Percentiles rank a stretch among this genome's conserved stretches.
Evolutionary conservation across 2,888 invertebrate species (phyloP).

Genomic region (Hyposoter dolosus): DNA sequence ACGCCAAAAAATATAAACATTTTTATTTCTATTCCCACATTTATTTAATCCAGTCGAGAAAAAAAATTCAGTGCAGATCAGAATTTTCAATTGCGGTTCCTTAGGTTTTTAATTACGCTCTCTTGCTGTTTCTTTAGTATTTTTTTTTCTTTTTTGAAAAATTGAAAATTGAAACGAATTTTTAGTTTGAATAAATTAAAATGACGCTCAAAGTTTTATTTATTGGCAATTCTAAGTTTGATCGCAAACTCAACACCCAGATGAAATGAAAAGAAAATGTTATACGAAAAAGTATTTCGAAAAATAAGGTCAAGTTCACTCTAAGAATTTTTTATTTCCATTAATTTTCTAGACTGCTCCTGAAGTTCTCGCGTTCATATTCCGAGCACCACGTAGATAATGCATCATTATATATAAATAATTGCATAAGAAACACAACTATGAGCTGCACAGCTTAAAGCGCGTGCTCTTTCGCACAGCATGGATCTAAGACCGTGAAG

Average conservation of each 20-base stretch:
- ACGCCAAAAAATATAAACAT: neutral
- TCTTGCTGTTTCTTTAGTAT: too few species aligned
- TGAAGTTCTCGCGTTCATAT: neutral
- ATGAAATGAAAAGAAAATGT: neutral
- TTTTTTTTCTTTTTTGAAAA: neutral
- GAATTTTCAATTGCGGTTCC: too few species aligned
- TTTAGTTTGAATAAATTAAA: neutral
- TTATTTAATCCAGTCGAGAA: neutral
- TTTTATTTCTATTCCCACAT: neutral
- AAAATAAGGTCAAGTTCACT: neutral
- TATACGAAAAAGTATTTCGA: neutral
- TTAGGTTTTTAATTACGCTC: too few species aligned
- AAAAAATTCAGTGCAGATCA: too few species aligned
- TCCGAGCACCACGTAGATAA: conserved; percentile 3
- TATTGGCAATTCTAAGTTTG: neutral
- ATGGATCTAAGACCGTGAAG: conserved; percentile 29
- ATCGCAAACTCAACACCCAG: neutral
- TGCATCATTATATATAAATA: neutral
- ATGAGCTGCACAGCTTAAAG: conserved; percentile 21
- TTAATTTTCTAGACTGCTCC: neutral
- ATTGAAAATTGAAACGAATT: too few species aligned
- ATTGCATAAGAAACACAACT: conserved; percentile 6
- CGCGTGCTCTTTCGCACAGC: conserved; percentile 28
- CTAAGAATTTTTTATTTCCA: neutral
- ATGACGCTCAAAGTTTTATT: neutral